phyloP scores from a whole-genome alignment of 1,140 invertebrate species.

The Achatina immaculata region DNA sequence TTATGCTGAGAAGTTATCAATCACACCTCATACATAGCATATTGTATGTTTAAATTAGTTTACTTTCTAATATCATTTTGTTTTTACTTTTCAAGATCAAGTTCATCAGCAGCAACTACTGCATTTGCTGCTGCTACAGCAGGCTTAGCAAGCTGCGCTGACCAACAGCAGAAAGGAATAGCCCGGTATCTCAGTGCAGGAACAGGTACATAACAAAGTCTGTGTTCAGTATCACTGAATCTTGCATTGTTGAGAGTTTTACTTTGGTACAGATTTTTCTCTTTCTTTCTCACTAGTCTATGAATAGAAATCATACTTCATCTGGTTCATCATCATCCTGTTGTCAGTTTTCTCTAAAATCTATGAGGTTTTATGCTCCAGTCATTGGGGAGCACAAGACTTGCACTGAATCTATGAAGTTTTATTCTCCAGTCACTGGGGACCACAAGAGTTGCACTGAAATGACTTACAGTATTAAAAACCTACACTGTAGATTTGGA shows the following conservation, averaged over 20 bases:
- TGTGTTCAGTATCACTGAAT: not conserved
- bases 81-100: constrained; percentile 77
- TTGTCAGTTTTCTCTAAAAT: too few relatives aligned
- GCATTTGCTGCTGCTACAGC: constrained; percentile 94
- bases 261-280: not conserved
- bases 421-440: too few relatives aligned
- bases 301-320: not conserved
- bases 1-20: too few relatives aligned
- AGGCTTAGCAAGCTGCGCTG: constrained; percentile 74
- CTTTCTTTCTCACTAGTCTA: not conserved
- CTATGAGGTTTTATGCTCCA: too few relatives aligned
- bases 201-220: too few relatives aligned
- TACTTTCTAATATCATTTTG: not conserved
- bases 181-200: constrained; percentile 69
- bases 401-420: too few relatives aligned
- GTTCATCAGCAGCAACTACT: constrained; percentile 88
- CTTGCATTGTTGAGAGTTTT: not conserved
- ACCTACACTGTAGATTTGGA: too few relatives aligned
- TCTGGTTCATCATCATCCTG: too few relatives aligned
- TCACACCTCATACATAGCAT: too few relatives aligned
- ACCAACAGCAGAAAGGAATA: constrained; percentile 58
- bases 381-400: too few relatives aligned
- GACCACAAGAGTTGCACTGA: too few relatives aligned
- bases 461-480: too few relatives aligned
- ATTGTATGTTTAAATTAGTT: not conserved